These are phyloP conservation scores for Corapipo altera DNA, from an alignment of 2,113 vertebrate genomes.

Conservation along the genomic window DNA sequence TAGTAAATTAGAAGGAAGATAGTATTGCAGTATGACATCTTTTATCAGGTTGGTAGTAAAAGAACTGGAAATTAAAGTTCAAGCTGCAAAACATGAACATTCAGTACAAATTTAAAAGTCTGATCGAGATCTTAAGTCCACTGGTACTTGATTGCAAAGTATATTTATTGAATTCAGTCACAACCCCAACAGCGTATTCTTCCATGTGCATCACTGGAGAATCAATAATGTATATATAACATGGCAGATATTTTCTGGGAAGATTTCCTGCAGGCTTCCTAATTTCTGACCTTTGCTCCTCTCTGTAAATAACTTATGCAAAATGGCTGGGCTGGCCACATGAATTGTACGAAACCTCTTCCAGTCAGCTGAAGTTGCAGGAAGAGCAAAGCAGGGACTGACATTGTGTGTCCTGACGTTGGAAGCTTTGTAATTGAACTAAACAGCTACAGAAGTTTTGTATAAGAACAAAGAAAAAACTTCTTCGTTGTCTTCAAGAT, in stretches of 20 bases:
- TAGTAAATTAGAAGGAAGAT: conserved; percentile 19
- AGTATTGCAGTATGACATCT: background rate
- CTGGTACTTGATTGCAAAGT: conserved; percentile 3
- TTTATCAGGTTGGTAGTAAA: background rate
- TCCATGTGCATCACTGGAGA: background rate
- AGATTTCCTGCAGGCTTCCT: conserved; percentile 35
- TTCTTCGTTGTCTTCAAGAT: background rate
- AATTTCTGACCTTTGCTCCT: conserved; percentile 24
- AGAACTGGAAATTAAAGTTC: conserved; percentile 6
- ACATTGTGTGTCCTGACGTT: background rate
- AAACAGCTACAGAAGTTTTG: background rate
- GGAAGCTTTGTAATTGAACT: background rate
- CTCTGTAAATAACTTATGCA: conserved; percentile 35
- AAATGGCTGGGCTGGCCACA: background rate
- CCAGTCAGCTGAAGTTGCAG: background rate
- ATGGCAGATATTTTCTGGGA: conserved; percentile 11
- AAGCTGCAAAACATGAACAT: background rate
- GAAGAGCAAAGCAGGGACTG: background rate
- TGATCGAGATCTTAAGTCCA: background rate
- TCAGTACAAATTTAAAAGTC: background rate
- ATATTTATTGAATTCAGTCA: background rate
- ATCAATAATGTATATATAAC: background rate
- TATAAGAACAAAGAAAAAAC: background rate
- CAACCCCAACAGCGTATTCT: background rate
- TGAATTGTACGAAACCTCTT: background rate